phyloP scores from a whole-genome alignment of 37 sponge, comb jelly and placozoan species.

The Geodia barretti region DNA sequence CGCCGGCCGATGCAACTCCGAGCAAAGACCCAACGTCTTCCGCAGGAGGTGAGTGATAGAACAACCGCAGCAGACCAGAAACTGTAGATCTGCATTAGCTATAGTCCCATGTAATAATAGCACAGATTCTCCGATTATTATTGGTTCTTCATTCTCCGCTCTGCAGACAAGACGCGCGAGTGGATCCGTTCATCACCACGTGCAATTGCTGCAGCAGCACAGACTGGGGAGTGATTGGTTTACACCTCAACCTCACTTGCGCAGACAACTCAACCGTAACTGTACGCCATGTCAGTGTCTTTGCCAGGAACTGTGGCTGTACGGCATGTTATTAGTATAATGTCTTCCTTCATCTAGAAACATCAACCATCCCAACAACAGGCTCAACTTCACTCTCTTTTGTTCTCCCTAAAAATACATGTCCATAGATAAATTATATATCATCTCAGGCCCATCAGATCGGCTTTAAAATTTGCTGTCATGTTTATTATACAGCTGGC shows the following conservation, averaged over 20 bases:
- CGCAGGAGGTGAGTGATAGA: neutral
- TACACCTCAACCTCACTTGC: neutral
- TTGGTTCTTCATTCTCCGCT: neutral
- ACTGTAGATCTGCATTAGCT: no score
- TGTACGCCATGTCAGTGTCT: neutral
- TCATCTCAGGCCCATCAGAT: neutral
- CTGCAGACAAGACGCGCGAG: neutral
- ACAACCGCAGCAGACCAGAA: no score
- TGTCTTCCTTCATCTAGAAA: no score
- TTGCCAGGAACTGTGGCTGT: neutral
- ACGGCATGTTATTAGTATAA: neutral
- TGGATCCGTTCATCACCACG: neutral
- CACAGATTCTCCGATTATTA: neutral
- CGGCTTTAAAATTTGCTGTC: neutral
- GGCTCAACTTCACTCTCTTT: neutral
- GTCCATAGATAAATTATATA: neutral
- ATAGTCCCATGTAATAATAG: neutral
- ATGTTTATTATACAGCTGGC: no score
- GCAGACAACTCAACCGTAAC: neutral
- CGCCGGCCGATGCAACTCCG: conserved; percentile 9
- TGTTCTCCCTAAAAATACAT: neutral
- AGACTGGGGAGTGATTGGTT: no score
- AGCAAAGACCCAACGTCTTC: neutral
- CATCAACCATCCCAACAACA: no score
- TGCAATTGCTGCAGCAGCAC: neutral